These are phyloP conservation scores for Acleris holmiana DNA, from an alignment of 2,888 invertebrate genomes.

Conservation along the genomic window DNA sequence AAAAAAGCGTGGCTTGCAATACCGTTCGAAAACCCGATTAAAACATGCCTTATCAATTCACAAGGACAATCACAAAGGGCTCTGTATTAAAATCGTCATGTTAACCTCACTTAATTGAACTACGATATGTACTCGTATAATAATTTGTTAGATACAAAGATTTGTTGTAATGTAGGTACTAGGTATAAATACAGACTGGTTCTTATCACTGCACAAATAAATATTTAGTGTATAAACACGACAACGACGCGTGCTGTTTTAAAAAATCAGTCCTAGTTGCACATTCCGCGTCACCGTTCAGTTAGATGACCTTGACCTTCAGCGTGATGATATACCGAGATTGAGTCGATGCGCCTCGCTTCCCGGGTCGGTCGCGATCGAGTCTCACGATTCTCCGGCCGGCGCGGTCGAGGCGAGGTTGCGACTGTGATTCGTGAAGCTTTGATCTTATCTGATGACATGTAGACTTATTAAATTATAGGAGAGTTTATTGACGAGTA, in stretches of 20 bases:
- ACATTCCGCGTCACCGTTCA: not conserved
- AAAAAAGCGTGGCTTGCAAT: not conserved
- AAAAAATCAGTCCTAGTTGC: no score
- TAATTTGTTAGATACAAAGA: no score
- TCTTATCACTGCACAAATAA: no score
- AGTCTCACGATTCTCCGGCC: constrained; percentile 57
- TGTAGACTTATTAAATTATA: not conserved
- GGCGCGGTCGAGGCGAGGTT: constrained; percentile 67
- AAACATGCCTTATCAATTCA: not conserved
- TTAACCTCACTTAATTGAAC: constrained; percentile 3
- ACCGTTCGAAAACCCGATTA: not conserved
- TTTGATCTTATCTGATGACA: constrained; percentile 82
- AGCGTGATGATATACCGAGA: constrained; percentile 86
- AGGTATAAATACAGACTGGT: no score
- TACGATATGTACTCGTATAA: not conserved
- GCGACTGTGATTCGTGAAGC: constrained; percentile 74
- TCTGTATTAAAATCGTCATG: not conserved
- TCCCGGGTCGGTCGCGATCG: constrained; percentile 63
- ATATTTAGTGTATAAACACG: not conserved
- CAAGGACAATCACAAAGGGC: not conserved
- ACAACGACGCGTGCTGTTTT: not conserved
- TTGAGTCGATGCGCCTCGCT: constrained; percentile 71
- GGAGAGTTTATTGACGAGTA: not conserved
- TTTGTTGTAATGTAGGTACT: no score
- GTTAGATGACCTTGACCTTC: not conserved